Conservation (phyloP, 2,888 invertebrate species). For the Alloscopus bannaensis region DNA sequence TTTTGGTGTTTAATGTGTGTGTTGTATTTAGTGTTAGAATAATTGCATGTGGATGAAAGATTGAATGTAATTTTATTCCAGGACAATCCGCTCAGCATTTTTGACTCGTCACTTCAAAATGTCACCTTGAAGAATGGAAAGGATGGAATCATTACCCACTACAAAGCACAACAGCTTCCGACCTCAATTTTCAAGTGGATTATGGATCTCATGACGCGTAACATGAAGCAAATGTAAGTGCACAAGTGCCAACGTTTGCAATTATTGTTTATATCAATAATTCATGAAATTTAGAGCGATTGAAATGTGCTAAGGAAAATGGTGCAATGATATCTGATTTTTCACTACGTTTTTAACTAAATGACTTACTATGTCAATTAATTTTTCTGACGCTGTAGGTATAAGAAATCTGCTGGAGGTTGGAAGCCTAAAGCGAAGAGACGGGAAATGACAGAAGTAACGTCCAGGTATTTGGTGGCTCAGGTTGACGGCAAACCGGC, state of each 20-base stretch:
- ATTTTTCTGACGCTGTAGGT: slow-evolving; percentile 76
- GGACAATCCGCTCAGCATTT: slow-evolving; percentile 38
- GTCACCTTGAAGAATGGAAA: slow-evolving; percentile 50
- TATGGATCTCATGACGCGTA: slow-evolving; percentile 84
- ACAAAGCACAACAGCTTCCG: slow-evolving; percentile 78
- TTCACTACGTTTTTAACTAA: no score
- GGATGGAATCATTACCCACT: slow-evolving; percentile 44
- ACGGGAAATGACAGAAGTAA: slow-evolving; percentile 84
- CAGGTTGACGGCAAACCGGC: slow-evolving; percentile 78
- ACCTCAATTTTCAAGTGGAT: slow-evolving; percentile 81
- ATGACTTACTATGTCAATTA: no score
- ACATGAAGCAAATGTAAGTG: slow-evolving; percentile 86
- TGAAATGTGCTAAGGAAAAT: no score
- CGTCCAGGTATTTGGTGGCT: slow-evolving; percentile 85
- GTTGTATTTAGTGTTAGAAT: no score
- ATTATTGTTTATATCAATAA: no score
- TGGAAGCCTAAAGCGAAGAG: slow-evolving; percentile 86
- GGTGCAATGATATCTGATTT: no score
- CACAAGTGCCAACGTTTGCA: no score
- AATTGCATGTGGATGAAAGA: no score
- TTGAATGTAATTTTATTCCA: no score
- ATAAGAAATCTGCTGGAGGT: slow-evolving; percentile 87
- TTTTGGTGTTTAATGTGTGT: no score
- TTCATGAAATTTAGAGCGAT: no score
- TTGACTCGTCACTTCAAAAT: slow-evolving; percentile 7